Evolutionary conservation across 2,888 invertebrate species (phyloP), one percentile per base, ranked within the genome.

Genomic region (Erebia ligea): DNA sequence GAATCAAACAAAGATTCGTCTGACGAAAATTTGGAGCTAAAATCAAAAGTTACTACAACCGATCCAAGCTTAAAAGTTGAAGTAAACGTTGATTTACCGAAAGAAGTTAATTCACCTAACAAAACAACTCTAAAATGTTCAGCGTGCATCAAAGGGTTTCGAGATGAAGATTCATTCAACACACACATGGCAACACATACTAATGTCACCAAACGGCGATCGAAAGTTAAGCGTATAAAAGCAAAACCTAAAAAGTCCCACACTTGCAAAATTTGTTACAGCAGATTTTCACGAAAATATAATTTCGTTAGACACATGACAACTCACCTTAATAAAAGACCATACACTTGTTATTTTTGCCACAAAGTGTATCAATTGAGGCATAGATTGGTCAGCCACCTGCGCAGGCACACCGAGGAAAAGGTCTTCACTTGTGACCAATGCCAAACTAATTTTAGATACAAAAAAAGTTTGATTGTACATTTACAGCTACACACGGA

Each of bases 191-290:
- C 52, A 17, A 52, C n/a, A 52, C 52, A 52, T 17, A 9, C 17
- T 8, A 52, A 52, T 52, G 52, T 52, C 52, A 52, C 52, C 8
- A 52, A 52, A 17, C n/a, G 52, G 52, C 52, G 52, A 52, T 52
- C 52, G 9, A 52, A 17, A 52, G 17, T 9, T 8, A 52, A 52
- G 52, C 17, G 17, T 2, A 9, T 17, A 17, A 52, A 52, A 17
- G 9, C 8, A 17, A 52, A 52, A 17, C n/a, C 8, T 52, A 52
- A 15, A 17, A 52, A 52, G 8, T 52, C n/a, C 5, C 17, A 17
- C n/a, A 52, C 52, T 52, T 52, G 52, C 52, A 9, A 52, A n/a
- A 52, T 52, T 52, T 52, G 52, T 17, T 17, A 52, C 52, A 52
- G 2, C n/a, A 52, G 52, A n/a, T 52, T 52, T 52, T 8, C 52